Conservation (phyloP, 2,797 vertebrate genomes). For the Diglossa cyanea region DNA sequence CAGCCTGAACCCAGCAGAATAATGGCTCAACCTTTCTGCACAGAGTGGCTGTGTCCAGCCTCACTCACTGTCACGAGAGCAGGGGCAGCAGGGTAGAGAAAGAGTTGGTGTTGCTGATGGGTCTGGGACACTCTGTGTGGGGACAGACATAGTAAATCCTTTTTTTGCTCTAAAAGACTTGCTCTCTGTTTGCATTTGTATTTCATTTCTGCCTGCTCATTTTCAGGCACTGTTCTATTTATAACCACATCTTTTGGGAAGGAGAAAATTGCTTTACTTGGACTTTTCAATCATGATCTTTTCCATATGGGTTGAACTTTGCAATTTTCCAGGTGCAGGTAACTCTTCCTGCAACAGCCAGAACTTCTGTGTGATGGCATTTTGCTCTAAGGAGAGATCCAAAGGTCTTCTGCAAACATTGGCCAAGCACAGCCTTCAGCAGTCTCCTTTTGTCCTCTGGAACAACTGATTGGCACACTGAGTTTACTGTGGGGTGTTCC, state of each 20-base stretch:
- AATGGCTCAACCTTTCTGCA: not conserved
- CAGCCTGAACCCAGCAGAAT: not conserved
- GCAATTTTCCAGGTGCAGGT: slow-evolving; percentile 16
- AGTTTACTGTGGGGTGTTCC: not conserved
- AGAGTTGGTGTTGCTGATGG: not conserved
- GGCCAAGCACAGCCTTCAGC: not conserved
- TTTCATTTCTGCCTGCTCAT: slow-evolving; percentile 36
- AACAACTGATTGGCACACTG: not conserved
- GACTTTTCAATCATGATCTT: slow-evolving; percentile 42
- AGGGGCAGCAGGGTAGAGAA: not conserved
- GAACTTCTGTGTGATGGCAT: not conserved
- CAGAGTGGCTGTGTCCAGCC: not conserved
- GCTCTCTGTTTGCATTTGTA: not conserved
- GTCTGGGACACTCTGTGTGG: not conserved
- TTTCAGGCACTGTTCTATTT: slow-evolving; percentile 46
- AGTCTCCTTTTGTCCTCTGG: not conserved
- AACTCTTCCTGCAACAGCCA: not conserved
- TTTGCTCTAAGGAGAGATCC: not conserved
- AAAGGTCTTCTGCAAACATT: not conserved
- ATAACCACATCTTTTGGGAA: slow-evolving; percentile 40
- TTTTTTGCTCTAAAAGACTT: not conserved
- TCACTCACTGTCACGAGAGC: not conserved
- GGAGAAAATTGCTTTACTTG: slow-evolving; percentile 53
- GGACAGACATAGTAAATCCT: not conserved
- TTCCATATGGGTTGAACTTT: slow-evolving; percentile 32